Evolutionary conservation across 1,140 invertebrate genomes (phyloP).

Genomic region (Dysdera silvatica): DNA sequence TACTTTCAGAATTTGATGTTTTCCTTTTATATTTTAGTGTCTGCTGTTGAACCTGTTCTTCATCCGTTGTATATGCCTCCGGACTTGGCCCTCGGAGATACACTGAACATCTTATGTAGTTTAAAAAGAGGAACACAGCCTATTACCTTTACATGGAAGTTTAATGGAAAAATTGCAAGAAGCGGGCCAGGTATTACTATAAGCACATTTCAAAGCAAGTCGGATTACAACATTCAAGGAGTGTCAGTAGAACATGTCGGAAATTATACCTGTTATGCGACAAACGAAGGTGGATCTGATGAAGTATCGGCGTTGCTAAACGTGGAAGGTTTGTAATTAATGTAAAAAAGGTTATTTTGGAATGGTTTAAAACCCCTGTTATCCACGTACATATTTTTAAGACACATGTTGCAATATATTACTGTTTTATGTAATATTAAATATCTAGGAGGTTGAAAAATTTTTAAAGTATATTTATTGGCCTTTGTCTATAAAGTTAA

Average conservation of each 20-base stretch:
- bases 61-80: not conserved
- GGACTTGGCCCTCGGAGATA: not conserved
- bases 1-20: no score
- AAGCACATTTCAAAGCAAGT: not conserved
- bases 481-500: no score
- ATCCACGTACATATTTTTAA: no score
- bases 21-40: not conserved
- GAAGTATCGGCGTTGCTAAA: constrained; percentile 31
- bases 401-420: no score
- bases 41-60: not conserved
- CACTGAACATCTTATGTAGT: constrained; percentile 2
- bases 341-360: no score
- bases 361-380: no score
- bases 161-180: not conserved
- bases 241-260: constrained; percentile 27
- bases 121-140: constrained; percentile 11
- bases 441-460: no score
- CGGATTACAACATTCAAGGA: not conserved
- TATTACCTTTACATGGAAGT: constrained; percentile 6
- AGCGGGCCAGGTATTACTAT: not conserved
- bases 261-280: constrained; percentile 37
- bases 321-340: constrained; percentile 31
- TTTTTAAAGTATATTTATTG: no score
- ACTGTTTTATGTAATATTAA: no score
- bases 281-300: constrained; percentile 32